Evolutionary conservation across 2,113 vertebrate species (phyloP).

Genomic region (Percopsis transmontana): DNA sequence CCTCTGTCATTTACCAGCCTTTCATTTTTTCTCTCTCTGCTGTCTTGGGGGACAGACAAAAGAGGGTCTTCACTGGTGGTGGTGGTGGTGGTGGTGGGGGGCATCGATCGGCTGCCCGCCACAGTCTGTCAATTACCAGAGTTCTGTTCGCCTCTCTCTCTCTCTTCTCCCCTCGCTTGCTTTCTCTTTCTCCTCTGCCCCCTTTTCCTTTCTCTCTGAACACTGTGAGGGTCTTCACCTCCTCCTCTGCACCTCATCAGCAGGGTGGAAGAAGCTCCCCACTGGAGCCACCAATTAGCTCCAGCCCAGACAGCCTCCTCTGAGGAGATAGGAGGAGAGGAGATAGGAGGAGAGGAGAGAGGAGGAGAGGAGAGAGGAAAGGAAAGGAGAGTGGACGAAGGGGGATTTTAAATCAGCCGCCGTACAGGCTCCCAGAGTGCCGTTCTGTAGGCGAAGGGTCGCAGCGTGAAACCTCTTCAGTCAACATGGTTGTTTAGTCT

Average conservation of each 20-base stretch:
- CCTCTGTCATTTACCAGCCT: too few relatives aligned
- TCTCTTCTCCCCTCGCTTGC: slow-evolving; percentile 11
- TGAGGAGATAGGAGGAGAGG: slow-evolving; percentile 1
- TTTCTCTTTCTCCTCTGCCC: slow-evolving; percentile 21
- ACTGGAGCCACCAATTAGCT: slow-evolving; percentile 75
- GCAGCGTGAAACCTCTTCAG: neutral
- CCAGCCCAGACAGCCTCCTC: slow-evolving; percentile 37
- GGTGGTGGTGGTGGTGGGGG: too few relatives aligned
- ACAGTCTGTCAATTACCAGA: neutral
- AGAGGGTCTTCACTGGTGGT: too few relatives aligned
- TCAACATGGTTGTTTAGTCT: slow-evolving; percentile 32
- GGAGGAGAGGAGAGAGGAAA: slow-evolving; percentile 40
- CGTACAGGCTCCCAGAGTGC: neutral
- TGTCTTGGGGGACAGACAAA: too few relatives aligned
- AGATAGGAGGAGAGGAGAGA: slow-evolving; percentile 33
- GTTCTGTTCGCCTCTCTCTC: slow-evolving; percentile 2
- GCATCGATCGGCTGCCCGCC: too few relatives aligned
- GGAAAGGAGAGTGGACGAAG: slow-evolving; percentile 14
- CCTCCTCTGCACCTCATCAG: neutral
- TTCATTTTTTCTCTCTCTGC: too few relatives aligned
- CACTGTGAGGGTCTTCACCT: neutral
- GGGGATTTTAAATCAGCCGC: slow-evolving; percentile 50
- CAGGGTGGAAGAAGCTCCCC: slow-evolving; percentile 48
- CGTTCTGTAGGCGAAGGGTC: neutral
- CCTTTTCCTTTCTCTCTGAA: slow-evolving; percentile 3